These are phyloP conservation scores for Ischnus inquisitorius DNA, from an alignment of 2,888 invertebrate genomes.

Conservation along the genomic window DNA sequence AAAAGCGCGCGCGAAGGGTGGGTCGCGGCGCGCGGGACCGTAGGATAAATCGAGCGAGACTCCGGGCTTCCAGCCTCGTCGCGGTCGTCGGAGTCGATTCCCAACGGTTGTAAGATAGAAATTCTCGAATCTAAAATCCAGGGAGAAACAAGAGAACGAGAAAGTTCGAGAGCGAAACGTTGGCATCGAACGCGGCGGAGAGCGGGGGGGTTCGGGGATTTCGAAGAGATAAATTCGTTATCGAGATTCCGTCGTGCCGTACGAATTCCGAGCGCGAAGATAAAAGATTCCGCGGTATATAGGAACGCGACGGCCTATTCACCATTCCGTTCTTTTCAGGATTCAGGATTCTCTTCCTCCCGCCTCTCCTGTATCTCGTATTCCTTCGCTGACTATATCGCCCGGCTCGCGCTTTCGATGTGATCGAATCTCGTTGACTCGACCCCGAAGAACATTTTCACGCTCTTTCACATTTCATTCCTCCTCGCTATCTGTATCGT, in stretches of 20 bases:
- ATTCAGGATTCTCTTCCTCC: conserved; percentile 37
- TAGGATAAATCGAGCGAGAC: conserved; percentile 44
- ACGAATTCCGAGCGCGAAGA: conserved; percentile 70
- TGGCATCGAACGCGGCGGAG: background rate
- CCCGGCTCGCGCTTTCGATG: conserved; percentile 39
- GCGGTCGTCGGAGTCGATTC: conserved; percentile 39
- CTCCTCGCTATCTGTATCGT: background rate
- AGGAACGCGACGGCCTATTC: conserved; percentile 33
- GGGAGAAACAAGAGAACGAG: background rate
- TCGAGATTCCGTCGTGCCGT: conserved; percentile 68
- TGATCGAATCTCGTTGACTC: conserved; percentile 54
- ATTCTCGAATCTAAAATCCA: conserved; percentile 51
- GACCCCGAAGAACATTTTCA: conserved; percentile 43
- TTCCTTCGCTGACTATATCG: conserved; percentile 39
- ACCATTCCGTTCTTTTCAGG: conserved; percentile 11
- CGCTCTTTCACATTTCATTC: conserved; percentile 21
- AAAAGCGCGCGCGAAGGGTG: conserved; percentile 10
- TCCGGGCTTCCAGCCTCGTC: conserved; percentile 4
- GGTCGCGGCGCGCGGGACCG: conserved; percentile 10
- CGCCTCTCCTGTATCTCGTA: background rate
- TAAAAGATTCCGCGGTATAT: conserved; percentile 70
- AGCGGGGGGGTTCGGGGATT: conserved; percentile 1
- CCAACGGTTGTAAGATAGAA: conserved; percentile 17
- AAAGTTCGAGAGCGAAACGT: background rate
- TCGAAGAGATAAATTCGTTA: conserved; percentile 65